Conservation (phyloP, 2,888 invertebrate species). For the Opisthograptis luteolata region DNA sequence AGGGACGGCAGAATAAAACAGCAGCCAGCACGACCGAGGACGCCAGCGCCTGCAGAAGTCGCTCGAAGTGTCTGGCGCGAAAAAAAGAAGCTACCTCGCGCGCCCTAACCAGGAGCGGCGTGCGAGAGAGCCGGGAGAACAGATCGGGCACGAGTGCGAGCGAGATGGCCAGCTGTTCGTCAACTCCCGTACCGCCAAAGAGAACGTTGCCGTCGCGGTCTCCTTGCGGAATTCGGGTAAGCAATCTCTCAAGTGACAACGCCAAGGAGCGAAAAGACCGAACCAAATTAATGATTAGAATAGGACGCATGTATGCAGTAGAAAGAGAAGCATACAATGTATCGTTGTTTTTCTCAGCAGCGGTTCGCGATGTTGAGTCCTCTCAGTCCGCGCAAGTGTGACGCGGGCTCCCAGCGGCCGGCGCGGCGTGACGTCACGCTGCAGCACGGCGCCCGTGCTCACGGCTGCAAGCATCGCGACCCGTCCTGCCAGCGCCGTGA, state of each 20-base stretch:
- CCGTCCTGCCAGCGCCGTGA: too few species aligned
- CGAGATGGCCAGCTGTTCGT: constrained; percentile 52
- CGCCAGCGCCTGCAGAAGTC: constrained; percentile 39
- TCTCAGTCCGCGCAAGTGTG: constrained; percentile 30
- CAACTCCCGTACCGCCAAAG: constrained; percentile 48
- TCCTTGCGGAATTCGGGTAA: constrained; percentile 41
- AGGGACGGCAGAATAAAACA: neutral
- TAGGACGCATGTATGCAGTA: too few species aligned
- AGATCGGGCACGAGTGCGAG: constrained; percentile 39
- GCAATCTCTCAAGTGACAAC: too few species aligned
- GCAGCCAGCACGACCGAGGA: constrained; percentile 32
- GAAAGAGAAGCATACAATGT: too few species aligned
- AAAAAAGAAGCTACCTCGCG: constrained; percentile 32
- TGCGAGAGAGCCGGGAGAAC: constrained; percentile 29
- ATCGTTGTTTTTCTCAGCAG: neutral
- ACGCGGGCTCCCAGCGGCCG: constrained; percentile 42
- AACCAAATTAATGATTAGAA: too few species aligned
- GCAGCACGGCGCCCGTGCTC: constrained; percentile 13
- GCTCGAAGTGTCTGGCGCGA: constrained; percentile 38
- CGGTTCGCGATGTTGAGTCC: neutral
- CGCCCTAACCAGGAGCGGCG: constrained; percentile 21
- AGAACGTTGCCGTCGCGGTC: constrained; percentile 32
- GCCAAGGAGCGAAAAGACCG: too few species aligned
- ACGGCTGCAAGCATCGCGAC: neutral
- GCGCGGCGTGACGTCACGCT: constrained; percentile 34